Evolutionary conservation across 2,888 invertebrate genomes (phyloP), one percentile per base, ranked within the genome.

Genomic region (Eupithecia pulchellata): DNA sequence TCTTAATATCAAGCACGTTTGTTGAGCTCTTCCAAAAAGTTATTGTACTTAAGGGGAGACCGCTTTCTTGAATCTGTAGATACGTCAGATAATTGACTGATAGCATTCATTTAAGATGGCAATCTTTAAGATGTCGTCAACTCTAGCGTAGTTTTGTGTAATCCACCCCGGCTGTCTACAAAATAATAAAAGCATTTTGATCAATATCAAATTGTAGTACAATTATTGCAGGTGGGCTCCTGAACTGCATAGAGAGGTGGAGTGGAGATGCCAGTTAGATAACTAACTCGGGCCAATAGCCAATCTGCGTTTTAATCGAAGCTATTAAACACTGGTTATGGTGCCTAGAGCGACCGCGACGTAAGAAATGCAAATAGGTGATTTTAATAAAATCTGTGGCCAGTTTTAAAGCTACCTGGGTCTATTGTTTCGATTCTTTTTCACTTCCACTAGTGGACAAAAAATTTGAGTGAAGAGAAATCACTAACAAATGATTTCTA

Each of bases 251-350:
- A n/a, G 13, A 74, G 75, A 78, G 77, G 74, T 75, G 74, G 77
- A 80, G 81, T 79, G 73, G 77, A 79, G 82, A 79, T 80, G 74
- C 77, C 76, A 72, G 82, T 80, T 81, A 80, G 78, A 82, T 83
- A 83, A 81, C 77, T 75, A 73, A 76, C 65, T 75, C 47, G 72
- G 25, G 52, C 70, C 69, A 58, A 68, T 29, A 73, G 39, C 68
- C 68, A 71, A 72, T 72, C 72, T 64, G 66, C 75, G 63, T 64
- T 75, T 66, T 74, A 75, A 82, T 79, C 78, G 79, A 77, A 70
- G 69, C 76, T 77, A 81, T 82, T 75, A 77, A 66, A 73, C 76
- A 39, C 52, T 36, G 60, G 52, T 67, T 70, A 63, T 25, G 60
- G 62, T 64, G 58, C 58, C 58, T 30, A 52, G 30, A 68, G 64